Conservation (phyloP, 2,888 invertebrate genomes). For the Clepsis dumicolana region DNA sequence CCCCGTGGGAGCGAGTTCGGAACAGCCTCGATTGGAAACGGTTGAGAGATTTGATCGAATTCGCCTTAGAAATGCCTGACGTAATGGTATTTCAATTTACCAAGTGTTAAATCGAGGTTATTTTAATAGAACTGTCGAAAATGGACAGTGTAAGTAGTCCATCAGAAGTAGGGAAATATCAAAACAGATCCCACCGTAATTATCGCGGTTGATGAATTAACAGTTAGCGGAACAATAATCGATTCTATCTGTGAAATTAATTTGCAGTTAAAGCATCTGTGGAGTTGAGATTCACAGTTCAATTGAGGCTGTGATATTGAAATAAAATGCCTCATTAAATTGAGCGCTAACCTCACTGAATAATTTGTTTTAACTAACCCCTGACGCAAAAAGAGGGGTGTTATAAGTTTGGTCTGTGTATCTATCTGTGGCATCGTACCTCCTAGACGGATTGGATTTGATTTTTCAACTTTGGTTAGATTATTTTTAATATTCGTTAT, state of each 20-base stretch:
- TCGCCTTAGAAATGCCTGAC: neutral
- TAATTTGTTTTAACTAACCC: neutral
- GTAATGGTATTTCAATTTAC: slow-evolving; percentile 4
- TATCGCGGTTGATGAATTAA: neutral
- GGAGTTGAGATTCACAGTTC: neutral
- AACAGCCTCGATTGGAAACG: slow-evolving; percentile 13
- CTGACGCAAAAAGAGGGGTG: no score
- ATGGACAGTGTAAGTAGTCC: neutral
- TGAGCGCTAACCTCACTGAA: neutral
- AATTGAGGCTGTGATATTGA: neutral
- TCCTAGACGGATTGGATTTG: no score
- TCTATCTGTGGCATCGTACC: no score
- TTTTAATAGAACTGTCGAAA: slow-evolving; percentile 22
- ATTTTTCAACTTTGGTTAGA: no score
- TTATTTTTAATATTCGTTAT: no score
- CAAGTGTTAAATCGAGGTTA: slow-evolving; percentile 15
- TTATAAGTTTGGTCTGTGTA: no score
- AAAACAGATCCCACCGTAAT: neutral
- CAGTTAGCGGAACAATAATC: slow-evolving; percentile 1
- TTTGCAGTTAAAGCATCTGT: neutral
- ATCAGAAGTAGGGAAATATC: neutral
- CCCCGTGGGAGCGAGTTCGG: slow-evolving; percentile 11
- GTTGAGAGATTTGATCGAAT: slow-evolving; percentile 3
- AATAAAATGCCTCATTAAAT: neutral
- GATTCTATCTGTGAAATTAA: neutral